Evolutionary conservation across 1,140 invertebrate genomes (phyloP).

Genomic region (Drosophila sp.): DNA sequence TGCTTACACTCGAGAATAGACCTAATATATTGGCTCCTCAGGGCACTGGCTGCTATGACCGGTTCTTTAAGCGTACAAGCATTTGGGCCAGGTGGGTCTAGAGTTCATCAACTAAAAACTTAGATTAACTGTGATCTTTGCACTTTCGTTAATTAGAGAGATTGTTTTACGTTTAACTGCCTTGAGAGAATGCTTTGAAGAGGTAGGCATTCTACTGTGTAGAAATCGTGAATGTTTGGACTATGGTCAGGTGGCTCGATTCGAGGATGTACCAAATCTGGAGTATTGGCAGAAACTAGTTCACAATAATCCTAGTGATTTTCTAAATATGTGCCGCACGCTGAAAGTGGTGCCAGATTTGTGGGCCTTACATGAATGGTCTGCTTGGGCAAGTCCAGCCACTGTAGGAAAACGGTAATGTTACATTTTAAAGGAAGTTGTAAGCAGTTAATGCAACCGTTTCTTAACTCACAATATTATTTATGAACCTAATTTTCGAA

Average conservation of each 20-base stretch:
- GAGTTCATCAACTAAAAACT: slow-evolving; percentile 2
- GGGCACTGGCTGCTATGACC: slow-evolving; percentile 69
- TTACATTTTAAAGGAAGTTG: not conserved
- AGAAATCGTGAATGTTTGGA: slow-evolving; percentile 71
- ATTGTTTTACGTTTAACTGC: slow-evolving; percentile 92
- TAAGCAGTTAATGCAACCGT: not conserved
- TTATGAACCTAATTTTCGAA: too few relatives aligned
- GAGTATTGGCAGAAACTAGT: slow-evolving; percentile 82
- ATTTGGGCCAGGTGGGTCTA: slow-evolving; percentile 70
- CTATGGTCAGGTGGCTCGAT: slow-evolving; percentile 10
- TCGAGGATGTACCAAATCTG: slow-evolving; percentile 42
- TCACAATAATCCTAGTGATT: slow-evolving; percentile 88
- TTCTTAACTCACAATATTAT: not conserved
- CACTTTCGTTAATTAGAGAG: slow-evolving; percentile 84
- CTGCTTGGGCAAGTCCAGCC: slow-evolving; percentile 92
- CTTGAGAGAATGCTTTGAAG: slow-evolving; percentile 96
- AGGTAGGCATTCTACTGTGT: slow-evolving; percentile 92
- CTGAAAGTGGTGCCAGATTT: slow-evolving; percentile 91
- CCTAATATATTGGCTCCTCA: slow-evolving; percentile 59
- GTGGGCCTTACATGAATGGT: slow-evolving; percentile 93
- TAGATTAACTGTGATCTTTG: slow-evolving; percentile 46
- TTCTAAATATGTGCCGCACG: slow-evolving; percentile 88
- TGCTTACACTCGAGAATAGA: slow-evolving; percentile 46
- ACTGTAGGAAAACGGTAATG: slow-evolving; percentile 75
- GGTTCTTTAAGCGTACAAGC: slow-evolving; percentile 57